Base-by-base conservation (phyloP, 2,113 vertebrate species). In the Willisornis vidua region DNA sequence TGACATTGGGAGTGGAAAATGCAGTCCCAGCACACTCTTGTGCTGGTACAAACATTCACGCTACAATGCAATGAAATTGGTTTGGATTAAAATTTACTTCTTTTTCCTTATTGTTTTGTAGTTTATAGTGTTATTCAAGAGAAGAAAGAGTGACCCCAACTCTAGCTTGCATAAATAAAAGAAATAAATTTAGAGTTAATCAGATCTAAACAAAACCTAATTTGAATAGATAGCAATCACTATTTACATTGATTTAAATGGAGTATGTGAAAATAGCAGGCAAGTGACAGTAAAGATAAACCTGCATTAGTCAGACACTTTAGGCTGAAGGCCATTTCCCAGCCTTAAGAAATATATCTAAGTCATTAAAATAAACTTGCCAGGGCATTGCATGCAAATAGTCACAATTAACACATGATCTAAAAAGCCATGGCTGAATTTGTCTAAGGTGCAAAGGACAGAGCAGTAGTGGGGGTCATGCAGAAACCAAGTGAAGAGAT, bases 211-310 rank as follows among this genome's bases (percentile, higher is more conserved):
- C 5, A 67, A 81, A 91, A 65, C 5, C 25, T 75, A 52, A 78
- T 87, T 87, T 82, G 77, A 93, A 87, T 41, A 95, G 86, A 92
- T 89, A 80, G 70, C 43, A 94, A 89, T 94, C 80, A 58, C 46
- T 61, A 9, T 37, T 37, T 37, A 37, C 37, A 37, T 37, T 37
- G 37, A 37, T 37, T 37, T 37, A 37, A 37, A 37, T 37, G 18
- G 61, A 82, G 39, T 79, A 91, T 55, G 48, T 82, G 80, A 92
- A 93, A 88, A 84, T 3, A 91, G 24, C 55, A 95, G 45, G 52
- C 70, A 29, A 85, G 49, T 61, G 62, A 94, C 93, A 96, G 91
- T 85, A 49, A 84, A 92, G 84, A 95, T 96, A 95, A 94, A 89
- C 57, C 79, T 93, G 52, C 57, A 45, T n/a, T 6, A 96, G 67